Conservation (phyloP, 2,113 vertebrate species). For the Gymnogyps californianus region DNA sequence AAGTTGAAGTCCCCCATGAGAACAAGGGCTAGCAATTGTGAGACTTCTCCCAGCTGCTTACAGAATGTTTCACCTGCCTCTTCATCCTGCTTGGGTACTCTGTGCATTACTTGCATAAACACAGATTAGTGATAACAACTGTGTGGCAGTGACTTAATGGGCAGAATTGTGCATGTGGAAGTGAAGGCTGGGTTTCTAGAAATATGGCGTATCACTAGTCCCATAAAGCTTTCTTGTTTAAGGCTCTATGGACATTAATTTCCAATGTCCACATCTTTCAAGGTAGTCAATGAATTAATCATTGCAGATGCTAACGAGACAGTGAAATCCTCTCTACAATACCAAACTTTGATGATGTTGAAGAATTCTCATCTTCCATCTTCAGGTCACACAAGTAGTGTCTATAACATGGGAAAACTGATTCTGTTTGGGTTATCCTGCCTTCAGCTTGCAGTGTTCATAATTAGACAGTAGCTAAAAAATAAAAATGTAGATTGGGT, state of each 20-base stretch:
- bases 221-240: neutral
- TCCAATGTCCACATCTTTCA: neutral
- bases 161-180: neutral
- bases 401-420: neutral
- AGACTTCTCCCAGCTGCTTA: neutral
- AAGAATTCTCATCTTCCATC: neutral
- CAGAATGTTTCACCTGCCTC: neutral
- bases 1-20: neutral
- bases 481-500: neutral
- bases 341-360: neutral
- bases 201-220: neutral
- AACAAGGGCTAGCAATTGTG: neutral
- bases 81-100: neutral
- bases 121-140: neutral
- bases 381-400: neutral
- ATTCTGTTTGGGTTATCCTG: neutral
- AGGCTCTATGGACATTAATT: neutral
- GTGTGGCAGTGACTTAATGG: neutral
- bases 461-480: neutral
- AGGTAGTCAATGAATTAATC: neutral
- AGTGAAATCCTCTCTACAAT: neutral
- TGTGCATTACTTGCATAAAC: neutral
- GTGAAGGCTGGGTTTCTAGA: neutral
- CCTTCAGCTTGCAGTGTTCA: neutral
- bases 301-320: accelerated